Evolutionary conservation across 2,797 vertebrate species (phyloP).

Genomic region (Petrocephalus sullivani): DNA sequence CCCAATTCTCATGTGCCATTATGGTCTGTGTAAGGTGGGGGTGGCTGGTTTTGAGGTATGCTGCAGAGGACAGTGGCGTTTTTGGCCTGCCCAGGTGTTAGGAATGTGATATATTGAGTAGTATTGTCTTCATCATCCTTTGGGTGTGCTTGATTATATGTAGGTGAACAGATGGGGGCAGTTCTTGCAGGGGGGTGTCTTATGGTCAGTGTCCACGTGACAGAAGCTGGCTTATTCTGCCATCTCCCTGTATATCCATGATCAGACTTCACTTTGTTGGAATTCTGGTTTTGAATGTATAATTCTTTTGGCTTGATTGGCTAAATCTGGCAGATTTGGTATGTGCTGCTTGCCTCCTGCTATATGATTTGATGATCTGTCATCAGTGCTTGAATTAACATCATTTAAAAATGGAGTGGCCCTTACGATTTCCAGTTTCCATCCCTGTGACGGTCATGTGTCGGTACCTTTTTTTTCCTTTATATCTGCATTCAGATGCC

Average conservation of each 20-base stretch:
- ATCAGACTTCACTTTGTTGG: neutral
- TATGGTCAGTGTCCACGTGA: neutral
- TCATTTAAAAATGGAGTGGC: neutral
- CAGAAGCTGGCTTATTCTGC: neutral
- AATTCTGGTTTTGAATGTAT: slow-evolving; percentile 18
- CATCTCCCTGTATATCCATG: neutral
- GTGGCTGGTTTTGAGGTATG: neutral
- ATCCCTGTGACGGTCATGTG: slow-evolving; percentile 25
- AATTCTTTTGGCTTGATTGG: slow-evolving; percentile 22
- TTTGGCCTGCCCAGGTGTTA: neutral
- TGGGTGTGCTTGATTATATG: neutral
- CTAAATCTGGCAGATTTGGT: slow-evolving; percentile 6
- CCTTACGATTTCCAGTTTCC: slow-evolving; percentile 22
- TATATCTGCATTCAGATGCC: slow-evolving; percentile 32
- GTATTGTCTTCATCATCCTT: neutral
- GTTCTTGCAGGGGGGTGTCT: neutral
- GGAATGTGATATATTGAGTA: neutral
- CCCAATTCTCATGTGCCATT: slow-evolving; percentile 27
- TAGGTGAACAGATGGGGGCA: neutral
- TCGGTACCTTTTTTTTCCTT: slow-evolving; percentile 12
- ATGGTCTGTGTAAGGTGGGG: neutral
- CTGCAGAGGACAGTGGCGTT: neutral
- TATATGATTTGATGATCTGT: slow-evolving; percentile 24
- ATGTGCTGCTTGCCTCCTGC: neutral
- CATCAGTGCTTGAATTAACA: slow-evolving; percentile 27